Percentiles rank a stretch among this genome's conserved stretches.
Evolutionary conservation across 2,888 invertebrate genomes (phyloP).

Genomic region (Parelbella ahira): DNA sequence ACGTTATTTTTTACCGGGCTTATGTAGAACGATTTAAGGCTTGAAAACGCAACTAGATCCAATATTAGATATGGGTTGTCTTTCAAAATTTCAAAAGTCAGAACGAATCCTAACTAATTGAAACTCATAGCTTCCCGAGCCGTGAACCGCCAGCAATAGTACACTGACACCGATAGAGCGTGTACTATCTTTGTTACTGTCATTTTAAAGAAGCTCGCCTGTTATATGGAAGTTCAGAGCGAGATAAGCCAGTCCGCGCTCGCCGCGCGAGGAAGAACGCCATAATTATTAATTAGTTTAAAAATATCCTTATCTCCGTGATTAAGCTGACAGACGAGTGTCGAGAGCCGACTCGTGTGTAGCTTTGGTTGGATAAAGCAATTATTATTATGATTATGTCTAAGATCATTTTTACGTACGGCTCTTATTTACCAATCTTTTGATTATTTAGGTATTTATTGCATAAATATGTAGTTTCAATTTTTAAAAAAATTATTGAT

Average conservation of each 20-base stretch:
- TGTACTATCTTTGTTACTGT: slow-evolving; percentile 24
- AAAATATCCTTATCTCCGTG: slow-evolving; percentile 17
- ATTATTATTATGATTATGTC: no score
- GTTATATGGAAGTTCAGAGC: slow-evolving; percentile 23
- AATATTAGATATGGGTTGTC: no score
- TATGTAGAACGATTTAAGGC: no score
- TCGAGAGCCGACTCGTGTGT: slow-evolving; percentile 4
- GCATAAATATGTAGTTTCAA: no score
- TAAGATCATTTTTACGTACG: no score
- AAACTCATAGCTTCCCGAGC: not conserved
- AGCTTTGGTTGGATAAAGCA: not conserved
- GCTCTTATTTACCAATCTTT: no score
- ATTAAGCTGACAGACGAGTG: slow-evolving; percentile 12
- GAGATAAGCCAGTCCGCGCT: slow-evolving; percentile 22
- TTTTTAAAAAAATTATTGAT: no score
- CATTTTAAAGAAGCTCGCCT: slow-evolving; percentile 22
- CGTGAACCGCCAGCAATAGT: slow-evolving; percentile 15
- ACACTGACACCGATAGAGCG: slow-evolving; percentile 22
- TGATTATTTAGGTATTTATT: no score
- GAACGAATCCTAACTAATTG: no score
- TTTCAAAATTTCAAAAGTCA: no score
- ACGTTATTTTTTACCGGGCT: no score
- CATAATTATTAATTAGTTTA: slow-evolving; percentile 17
- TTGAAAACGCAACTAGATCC: no score
- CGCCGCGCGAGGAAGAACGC: slow-evolving; percentile 18